These are phyloP conservation scores for Pseudomyrmex concolor DNA, from an alignment of 1,140 invertebrate genomes.

Conservation along the genomic window DNA sequence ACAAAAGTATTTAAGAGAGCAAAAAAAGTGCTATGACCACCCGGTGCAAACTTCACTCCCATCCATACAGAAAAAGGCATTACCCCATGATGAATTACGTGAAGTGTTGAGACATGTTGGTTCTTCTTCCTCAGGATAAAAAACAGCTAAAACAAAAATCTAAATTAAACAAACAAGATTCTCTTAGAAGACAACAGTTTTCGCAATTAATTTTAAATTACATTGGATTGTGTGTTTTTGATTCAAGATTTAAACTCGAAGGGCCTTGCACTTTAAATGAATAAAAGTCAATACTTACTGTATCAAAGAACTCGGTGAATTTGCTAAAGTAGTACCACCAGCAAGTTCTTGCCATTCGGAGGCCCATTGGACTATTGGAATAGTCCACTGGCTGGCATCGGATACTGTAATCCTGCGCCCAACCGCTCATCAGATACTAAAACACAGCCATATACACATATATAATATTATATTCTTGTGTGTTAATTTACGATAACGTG, in stretches of 20 bases:
- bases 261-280: not conserved
- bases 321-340: constrained; percentile 99
- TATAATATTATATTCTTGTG: not conserved
- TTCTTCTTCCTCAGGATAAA: constrained; percentile 96
- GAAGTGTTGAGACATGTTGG: constrained; percentile 95
- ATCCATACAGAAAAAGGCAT: constrained; percentile 98
- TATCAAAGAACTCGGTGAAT: constrained; percentile 98
- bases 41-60: constrained; percentile 98
- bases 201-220: too few relatives aligned
- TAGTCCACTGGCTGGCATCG: constrained; percentile 97
- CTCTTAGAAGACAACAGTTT: too few relatives aligned
- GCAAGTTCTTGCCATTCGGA: constrained; percentile 96
- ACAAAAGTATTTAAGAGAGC: constrained; percentile 96
- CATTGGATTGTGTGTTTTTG: too few relatives aligned
- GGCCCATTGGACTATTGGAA: constrained; percentile 91
- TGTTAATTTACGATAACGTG: not conserved
- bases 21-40: constrained; percentile 97
- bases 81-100: constrained; percentile 97
- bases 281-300: constrained; percentile 85
- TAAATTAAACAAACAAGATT: too few relatives aligned
- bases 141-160: constrained; percentile 88
- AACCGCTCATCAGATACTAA: constrained; percentile 93
- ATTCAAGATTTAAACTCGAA: too few relatives aligned
- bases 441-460: constrained; percentile 72
- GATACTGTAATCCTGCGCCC: constrained; percentile 95